Evolutionary conservation across 1,140 invertebrate genomes (phyloP), one percentile per base, ranked within the genome.

Genomic region (Papilio dardanus): DNA sequence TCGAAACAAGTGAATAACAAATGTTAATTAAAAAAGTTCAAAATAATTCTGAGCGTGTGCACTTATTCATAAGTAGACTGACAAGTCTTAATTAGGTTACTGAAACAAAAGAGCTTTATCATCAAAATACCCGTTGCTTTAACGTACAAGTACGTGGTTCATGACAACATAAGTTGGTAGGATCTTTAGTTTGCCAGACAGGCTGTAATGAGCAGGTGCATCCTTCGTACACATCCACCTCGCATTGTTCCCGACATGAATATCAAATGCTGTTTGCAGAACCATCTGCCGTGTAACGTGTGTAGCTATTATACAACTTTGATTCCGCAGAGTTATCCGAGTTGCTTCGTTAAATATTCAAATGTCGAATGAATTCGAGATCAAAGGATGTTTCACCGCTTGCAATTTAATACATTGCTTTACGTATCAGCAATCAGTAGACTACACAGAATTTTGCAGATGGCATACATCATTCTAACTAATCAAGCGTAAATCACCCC

Each of bases 181-280:
- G n/a, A 33, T 50, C 46, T 73, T 73, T 33, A n/a, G 69, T 73
- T 73, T 40, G 33, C 71, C 14, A 16, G 71, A 58, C 71, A 73
- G 50, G 30, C 50, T 58, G 71, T 58, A 73, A 73, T 73, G 31
- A 73, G 46, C n/a, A 69, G 33, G 21, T 74, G 69, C 74, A 74
- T 74, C 71, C 37, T 42, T 54, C 24, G 71, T 79, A 65, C 46
- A 76, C 74, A 76, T 37, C 65, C 33, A 28, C 37, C 77, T 66
- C 74, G 40, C 75, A 79, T 68, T 80, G 74, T 78, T 82, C 75
- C 16, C 74, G 33, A 78, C 83, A 83, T 87, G 71, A 88, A 89
- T 87, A 87, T 83, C 77, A 82, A 84, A 87, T 85, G 79, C 76
- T 85, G 83, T 87, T 85, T 84, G 74, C 76, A 79, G 83, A 86